These are phyloP conservation scores for Omphaloscelis lunosa DNA, from an alignment of 2,888 invertebrate species.

Conservation along the genomic window DNA sequence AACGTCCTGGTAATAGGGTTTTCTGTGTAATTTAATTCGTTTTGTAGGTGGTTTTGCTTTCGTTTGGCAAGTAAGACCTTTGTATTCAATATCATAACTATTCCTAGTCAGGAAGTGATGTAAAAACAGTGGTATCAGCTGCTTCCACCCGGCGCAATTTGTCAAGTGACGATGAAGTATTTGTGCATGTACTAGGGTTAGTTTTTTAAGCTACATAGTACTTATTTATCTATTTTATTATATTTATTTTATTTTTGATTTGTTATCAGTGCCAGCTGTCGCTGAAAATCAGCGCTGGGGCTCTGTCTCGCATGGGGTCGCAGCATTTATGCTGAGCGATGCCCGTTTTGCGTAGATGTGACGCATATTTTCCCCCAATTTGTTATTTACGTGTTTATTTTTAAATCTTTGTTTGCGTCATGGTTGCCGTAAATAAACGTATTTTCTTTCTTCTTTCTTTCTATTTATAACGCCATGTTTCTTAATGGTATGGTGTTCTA, in stretches of 20 bases:
- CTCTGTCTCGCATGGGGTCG: too few species aligned
- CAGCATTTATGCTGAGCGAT: too few species aligned
- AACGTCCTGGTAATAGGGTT: not conserved
- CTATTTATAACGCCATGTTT: conserved; percentile 12
- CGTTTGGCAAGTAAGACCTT: conserved; percentile 18
- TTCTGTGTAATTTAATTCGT: not conserved
- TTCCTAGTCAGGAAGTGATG: conserved; percentile 42
- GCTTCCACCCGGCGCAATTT: conserved; percentile 56
- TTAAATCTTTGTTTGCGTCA: too few species aligned
- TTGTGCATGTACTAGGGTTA: conserved; percentile 39
- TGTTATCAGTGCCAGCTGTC: too few species aligned
- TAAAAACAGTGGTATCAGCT: conserved; percentile 59
- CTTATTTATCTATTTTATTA: conserved; percentile 23
- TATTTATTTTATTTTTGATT: too few species aligned
- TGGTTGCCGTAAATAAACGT: too few species aligned
- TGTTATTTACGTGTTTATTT: too few species aligned
- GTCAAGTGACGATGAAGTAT: conserved; percentile 56
- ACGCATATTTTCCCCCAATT: too few species aligned
- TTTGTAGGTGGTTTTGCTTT: not conserved
- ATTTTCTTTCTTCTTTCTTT: too few species aligned
- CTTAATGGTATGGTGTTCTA: not conserved
- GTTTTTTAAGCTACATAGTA: conserved; percentile 38
- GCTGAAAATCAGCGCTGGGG: too few species aligned
- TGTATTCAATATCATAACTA: conserved; percentile 48
- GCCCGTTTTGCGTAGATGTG: too few species aligned